These are phyloP conservation scores for Microdon myrmicae DNA, from an alignment of 2,888 invertebrate species.

Conservation along the genomic window DNA sequence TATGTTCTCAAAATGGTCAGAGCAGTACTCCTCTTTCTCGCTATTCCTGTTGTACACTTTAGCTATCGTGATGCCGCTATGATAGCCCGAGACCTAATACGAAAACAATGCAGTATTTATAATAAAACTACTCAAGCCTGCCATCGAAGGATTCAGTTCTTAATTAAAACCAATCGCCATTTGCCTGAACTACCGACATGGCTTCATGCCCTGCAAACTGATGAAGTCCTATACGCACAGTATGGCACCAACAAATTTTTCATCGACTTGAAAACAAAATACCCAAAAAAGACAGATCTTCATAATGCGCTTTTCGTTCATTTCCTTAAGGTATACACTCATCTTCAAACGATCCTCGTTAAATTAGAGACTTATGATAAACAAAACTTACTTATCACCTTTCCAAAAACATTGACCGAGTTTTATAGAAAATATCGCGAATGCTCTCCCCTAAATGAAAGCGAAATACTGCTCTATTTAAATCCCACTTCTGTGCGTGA, in stretches of 20 bases:
- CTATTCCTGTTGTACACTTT: constrained; percentile 64
- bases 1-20: constrained; percentile 75
- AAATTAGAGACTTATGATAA: constrained; percentile 6
- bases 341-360: constrained; percentile 10
- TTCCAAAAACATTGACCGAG: constrained; percentile 63
- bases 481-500: constrained; percentile 59
- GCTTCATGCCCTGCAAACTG: constrained; percentile 72
- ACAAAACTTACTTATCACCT: constrained; percentile 46
- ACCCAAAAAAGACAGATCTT: constrained; percentile 58
- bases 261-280: constrained; percentile 60
- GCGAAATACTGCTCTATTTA: constrained; percentile 54
- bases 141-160: constrained; percentile 72
- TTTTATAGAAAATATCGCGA: constrained; percentile 57
- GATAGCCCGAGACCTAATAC: constrained; percentile 71
- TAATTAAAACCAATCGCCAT: constrained; percentile 72
- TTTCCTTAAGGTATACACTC: constrained; percentile 55
- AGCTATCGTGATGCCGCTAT: constrained; percentile 63
- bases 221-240: constrained; percentile 67
- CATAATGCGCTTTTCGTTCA: constrained; percentile 60
- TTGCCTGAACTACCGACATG: constrained; percentile 72
- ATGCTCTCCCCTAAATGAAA: constrained; percentile 56
- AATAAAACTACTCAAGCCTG: constrained; percentile 79
- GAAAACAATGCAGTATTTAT: constrained; percentile 68
- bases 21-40: constrained; percentile 70
- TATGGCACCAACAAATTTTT: constrained; percentile 65